phyloP scores from a whole-genome alignment of 2,888 invertebrate genomes.

The Meta bourneti region DNA sequence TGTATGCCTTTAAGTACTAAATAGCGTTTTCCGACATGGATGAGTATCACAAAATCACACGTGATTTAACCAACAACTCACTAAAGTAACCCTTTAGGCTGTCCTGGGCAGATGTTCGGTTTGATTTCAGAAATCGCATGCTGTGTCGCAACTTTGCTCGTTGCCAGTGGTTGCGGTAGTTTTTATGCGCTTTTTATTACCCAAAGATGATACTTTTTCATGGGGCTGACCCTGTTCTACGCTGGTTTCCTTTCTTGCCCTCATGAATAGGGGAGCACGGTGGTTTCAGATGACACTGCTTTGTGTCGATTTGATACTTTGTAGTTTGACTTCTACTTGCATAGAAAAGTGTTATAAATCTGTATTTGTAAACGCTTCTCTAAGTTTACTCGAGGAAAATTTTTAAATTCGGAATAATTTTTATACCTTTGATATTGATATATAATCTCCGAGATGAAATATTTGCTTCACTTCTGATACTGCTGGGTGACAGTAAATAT shows the following conservation, averaged over 20 bases:
- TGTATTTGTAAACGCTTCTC: too few relatives aligned
- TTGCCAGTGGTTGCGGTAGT: constrained; percentile 8
- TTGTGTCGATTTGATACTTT: too few relatives aligned
- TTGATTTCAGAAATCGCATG: constrained; percentile 26
- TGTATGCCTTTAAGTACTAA: not conserved
- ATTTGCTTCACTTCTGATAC: too few relatives aligned
- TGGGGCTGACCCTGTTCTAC: constrained; percentile 13
- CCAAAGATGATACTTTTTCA: not conserved
- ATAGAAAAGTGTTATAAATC: too few relatives aligned
- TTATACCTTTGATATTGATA: too few relatives aligned
- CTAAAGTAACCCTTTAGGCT: constrained; percentile 20
- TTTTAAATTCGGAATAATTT: too few relatives aligned
- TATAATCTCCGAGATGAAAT: too few relatives aligned
- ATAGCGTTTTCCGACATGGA: not conserved
- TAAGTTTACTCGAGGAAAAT: too few relatives aligned
- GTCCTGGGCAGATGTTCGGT: constrained; percentile 36
- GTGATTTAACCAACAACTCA: not conserved
- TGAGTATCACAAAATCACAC: constrained; percentile 3
- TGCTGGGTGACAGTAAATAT: too few relatives aligned
- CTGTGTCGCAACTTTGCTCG: constrained; percentile 13
- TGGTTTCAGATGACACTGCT: too few relatives aligned
- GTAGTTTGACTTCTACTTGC: too few relatives aligned
- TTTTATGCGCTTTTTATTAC: constrained; percentile 24
- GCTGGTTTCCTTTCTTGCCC: not conserved
- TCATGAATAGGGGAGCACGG: too few relatives aligned